Conservation (phyloP, 2,797 vertebrate species). For the Leontopithecus rosalia region DNA sequence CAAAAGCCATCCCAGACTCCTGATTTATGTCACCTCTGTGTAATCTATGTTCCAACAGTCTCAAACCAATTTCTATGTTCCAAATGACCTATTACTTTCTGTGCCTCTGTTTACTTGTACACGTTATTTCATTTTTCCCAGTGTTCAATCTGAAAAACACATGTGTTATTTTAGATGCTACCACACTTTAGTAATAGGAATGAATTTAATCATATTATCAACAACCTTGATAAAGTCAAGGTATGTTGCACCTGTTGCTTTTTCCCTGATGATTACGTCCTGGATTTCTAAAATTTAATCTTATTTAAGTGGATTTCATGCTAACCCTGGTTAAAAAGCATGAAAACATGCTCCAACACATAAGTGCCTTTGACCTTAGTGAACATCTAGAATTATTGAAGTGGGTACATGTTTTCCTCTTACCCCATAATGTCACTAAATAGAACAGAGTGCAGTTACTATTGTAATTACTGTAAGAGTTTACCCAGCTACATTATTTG, state of each 20-base stretch:
- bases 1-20: not conserved
- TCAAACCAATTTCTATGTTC: not conserved
- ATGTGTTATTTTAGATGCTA: not conserved
- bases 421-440: slow-evolving; percentile 58
- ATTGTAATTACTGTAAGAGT: slow-evolving; percentile 80
- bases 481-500: slow-evolving; percentile 78
- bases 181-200: not conserved
- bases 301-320: not conserved
- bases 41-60: not conserved
- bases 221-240: not conserved
- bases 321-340: not conserved
- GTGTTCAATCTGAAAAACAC: not conserved
- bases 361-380: slow-evolving; percentile 35
- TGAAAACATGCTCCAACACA: slow-evolving; percentile 38
- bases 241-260: not conserved
- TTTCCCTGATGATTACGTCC: not conserved
- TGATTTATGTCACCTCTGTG: not conserved
- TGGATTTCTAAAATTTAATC: slow-evolving; percentile 2
- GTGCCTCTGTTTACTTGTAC: not conserved
- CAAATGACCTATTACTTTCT: not conserved
- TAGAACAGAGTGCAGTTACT: slow-evolving; percentile 72
- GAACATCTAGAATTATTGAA: slow-evolving; percentile 57
- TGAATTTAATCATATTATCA: not conserved
- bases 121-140: not conserved
- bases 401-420: slow-evolving; percentile 16